These are phyloP conservation scores for Gobius niger DNA, from an alignment of 2,113 vertebrate species.

Conservation along the genomic window DNA sequence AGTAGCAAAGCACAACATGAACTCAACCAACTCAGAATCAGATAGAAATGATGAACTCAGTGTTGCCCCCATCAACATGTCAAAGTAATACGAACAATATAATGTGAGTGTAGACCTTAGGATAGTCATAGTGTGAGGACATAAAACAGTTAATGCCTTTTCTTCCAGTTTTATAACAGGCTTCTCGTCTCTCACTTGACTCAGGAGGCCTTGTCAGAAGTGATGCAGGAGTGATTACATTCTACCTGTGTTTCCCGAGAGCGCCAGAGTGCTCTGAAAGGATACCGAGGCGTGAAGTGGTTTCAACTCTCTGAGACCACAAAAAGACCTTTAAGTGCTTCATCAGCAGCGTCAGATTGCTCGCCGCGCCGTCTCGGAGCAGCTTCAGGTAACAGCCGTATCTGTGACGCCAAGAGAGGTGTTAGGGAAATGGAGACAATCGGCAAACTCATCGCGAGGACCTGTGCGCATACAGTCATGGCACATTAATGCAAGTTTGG, in stretches of 20 bases:
- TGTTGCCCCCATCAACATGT: too few relatives aligned
- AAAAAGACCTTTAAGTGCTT: slow-evolving; percentile 82
- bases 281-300: slow-evolving; percentile 85
- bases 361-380: slow-evolving; percentile 74
- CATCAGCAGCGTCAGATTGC: slow-evolving; percentile 78
- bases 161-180: background rate
- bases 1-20: background rate
- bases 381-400: slow-evolving; percentile 84
- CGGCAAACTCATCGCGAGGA: background rate
- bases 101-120: background rate
- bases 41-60: too few relatives aligned
- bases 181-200: background rate
- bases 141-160: slow-evolving; percentile 7
- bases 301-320: slow-evolving; percentile 74
- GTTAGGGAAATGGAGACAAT: background rate
- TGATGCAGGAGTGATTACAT: slow-evolving; percentile 3
- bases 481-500: background rate
- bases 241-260: background rate
- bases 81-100: too few relatives aligned
- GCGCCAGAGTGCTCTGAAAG: slow-evolving; percentile 47
- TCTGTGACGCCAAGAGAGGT: slow-evolving; percentile 60
- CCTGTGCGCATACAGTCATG: background rate
- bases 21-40: background rate
- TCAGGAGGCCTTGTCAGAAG: background rate
- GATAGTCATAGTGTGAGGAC: background rate